A percentile compares a stretch with the other conserved stretches of the same genome.
Evolutionary conservation across 1,140 invertebrate genomes (phyloP).

Genomic region (Drosophila virilis): DNA sequence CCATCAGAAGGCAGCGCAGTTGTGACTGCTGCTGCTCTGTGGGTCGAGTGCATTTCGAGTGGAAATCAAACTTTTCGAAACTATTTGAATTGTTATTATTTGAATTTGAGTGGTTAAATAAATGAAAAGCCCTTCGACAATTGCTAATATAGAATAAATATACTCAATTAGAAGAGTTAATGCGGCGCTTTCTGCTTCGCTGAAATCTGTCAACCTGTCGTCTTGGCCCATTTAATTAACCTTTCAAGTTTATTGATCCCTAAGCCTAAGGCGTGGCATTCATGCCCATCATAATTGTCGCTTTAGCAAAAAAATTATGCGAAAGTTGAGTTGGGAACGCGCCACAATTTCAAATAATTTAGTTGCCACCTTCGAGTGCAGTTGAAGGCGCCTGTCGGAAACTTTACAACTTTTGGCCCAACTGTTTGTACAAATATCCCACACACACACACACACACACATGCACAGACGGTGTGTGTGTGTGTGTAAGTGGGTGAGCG

Average conservation of each 20-base stretch:
- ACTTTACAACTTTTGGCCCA: slow-evolving; percentile 76
- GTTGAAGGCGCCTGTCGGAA: slow-evolving; percentile 72
- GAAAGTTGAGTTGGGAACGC: slow-evolving; percentile 29
- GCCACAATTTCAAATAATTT: slow-evolving; percentile 72
- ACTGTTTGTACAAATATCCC: slow-evolving; percentile 76
- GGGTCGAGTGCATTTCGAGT: slow-evolving; percentile 44
- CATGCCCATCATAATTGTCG: slow-evolving; percentile 24
- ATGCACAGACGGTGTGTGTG: neutral
- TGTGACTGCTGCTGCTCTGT: slow-evolving; percentile 11
- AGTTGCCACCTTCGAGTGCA: slow-evolving; percentile 71
- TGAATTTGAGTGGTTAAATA: slow-evolving; percentile 29
- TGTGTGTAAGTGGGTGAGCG: slow-evolving; percentile 1
- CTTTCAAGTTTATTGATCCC: slow-evolving; percentile 26
- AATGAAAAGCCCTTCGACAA: slow-evolving; percentile 31
- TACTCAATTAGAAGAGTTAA: slow-evolving; percentile 10
- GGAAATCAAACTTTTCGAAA: slow-evolving; percentile 67
- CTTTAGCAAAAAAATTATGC: slow-evolving; percentile 49
- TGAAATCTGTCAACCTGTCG: slow-evolving; percentile 13
- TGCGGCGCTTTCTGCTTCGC: neutral
- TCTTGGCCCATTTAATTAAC: slow-evolving; percentile 29
- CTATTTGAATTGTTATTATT: slow-evolving; percentile 78
- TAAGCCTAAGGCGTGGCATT: neutral
- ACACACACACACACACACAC: slow-evolving; percentile 24
- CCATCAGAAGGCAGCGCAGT: slow-evolving; percentile 44
- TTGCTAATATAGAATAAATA: slow-evolving; percentile 12